These are phyloP conservation scores for Solea senegalensis DNA, from an alignment of 2,113 vertebrate genomes.

Conservation along the genomic window DNA sequence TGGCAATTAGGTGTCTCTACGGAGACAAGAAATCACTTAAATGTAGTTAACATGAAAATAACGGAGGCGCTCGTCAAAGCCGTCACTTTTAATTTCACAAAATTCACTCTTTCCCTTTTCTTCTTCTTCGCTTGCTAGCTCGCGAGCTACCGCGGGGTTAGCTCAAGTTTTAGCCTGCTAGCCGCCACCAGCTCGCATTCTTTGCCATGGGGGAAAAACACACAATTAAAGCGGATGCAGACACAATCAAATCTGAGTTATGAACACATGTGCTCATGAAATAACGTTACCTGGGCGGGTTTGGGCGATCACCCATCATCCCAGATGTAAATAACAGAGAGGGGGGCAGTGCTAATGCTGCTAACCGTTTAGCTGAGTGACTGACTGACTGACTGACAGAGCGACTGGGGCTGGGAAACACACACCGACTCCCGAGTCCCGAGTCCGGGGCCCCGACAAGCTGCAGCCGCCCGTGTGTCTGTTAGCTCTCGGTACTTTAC, in stretches of 20 bases:
- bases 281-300: slow-evolving; percentile 73
- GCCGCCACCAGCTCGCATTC: slow-evolving; percentile 35
- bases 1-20: not conserved
- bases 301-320: slow-evolving; percentile 76
- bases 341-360: slow-evolving; percentile 67
- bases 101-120: slow-evolving; percentile 1
- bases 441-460: slow-evolving; percentile 51
- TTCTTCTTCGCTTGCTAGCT: no score
- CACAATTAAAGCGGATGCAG: slow-evolving; percentile 15
- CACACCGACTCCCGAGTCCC: slow-evolving; percentile 67
- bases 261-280: slow-evolving; percentile 28
- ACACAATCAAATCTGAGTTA: slow-evolving; percentile 10
- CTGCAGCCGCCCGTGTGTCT: slow-evolving; percentile 45
- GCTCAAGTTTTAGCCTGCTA: slow-evolving; percentile 55
- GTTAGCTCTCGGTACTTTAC: slow-evolving; percentile 68
- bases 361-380: slow-evolving; percentile 64
- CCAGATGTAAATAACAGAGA: slow-evolving; percentile 70
- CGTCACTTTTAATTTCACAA: not conserved
- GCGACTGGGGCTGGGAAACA: slow-evolving; percentile 48
- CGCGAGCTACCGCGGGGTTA: slow-evolving; percentile 66
- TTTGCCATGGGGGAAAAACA: slow-evolving; percentile 13
- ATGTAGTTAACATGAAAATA: not conserved
- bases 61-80: not conserved
- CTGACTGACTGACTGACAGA: slow-evolving; percentile 61
- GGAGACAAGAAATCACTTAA: accelerated